Evolutionary conservation across 2,113 vertebrate species (phyloP).

Genomic region (Paralichthys olivaceus): DNA sequence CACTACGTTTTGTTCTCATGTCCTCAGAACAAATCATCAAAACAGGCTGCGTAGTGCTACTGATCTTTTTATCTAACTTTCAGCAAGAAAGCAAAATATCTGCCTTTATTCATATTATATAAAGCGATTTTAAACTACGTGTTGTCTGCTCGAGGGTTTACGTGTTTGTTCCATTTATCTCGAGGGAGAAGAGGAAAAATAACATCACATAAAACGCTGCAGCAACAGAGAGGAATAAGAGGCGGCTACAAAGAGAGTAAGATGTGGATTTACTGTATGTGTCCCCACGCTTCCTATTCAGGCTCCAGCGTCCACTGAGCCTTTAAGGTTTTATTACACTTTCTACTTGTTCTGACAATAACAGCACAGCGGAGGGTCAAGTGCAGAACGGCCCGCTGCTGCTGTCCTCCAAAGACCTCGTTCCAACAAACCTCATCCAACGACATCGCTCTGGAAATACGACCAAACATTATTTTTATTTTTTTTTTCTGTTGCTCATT

Average conservation of each 20-base stretch:
- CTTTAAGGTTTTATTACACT: slow-evolving; percentile 10
- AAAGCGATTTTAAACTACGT: too few relatives aligned
- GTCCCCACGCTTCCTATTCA: slow-evolving; percentile 10
- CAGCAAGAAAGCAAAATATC: too few relatives aligned
- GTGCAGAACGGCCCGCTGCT: background rate
- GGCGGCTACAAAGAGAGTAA: slow-evolving; percentile 2
- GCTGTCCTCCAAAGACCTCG: background rate
- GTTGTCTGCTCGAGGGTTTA: too few relatives aligned
- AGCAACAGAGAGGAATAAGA: background rate
- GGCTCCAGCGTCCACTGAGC: background rate
- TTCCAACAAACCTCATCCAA: slow-evolving; percentile 1
- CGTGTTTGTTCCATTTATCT: too few relatives aligned
- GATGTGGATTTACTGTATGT: slow-evolving; percentile 15
- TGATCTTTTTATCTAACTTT: too few relatives aligned
- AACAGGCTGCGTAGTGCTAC: too few relatives aligned
- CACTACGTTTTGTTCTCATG: too few relatives aligned
- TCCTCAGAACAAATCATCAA: too few relatives aligned
- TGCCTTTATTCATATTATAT: too few relatives aligned
- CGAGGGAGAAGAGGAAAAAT: too few relatives aligned
- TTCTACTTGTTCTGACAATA: background rate
- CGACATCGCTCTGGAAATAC: too few relatives aligned
- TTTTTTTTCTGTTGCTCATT: slow-evolving; percentile 4
- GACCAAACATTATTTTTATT: background rate
- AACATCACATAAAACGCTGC: too few relatives aligned
- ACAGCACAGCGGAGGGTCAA: background rate